These are phyloP conservation scores for Caenorhabditis zanzibari DNA, from an alignment of 2,888 invertebrate species.

Conservation along the genomic window DNA sequence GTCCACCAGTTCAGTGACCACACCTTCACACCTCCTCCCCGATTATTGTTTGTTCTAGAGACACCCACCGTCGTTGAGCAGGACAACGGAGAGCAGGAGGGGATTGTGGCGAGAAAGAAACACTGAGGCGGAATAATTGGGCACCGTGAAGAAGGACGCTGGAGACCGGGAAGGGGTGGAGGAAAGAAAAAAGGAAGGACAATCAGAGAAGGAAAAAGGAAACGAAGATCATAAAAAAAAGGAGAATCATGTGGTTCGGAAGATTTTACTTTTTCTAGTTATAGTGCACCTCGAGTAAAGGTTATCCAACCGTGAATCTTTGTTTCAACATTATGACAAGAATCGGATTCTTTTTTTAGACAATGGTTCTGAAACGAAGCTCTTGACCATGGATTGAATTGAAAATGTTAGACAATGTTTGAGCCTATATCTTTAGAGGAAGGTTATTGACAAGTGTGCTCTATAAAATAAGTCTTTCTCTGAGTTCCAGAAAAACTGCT, in stretches of 20 bases:
- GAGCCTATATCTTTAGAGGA: no score
- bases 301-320: background rate
- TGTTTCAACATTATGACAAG: background rate
- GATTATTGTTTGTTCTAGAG: slow-evolving; percentile 57
- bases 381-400: no score
- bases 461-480: no score
- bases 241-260: slow-evolving; percentile 5
- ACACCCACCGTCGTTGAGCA: slow-evolving; percentile 30
- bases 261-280: slow-evolving; percentile 6
- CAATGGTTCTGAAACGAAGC: background rate
- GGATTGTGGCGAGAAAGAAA: slow-evolving; percentile 48
- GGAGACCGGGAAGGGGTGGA: slow-evolving; percentile 17
- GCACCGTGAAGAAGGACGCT: slow-evolving; percentile 40
- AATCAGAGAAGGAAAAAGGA: slow-evolving; percentile 32
- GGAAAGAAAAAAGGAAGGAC: slow-evolving; percentile 6
- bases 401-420: no score
- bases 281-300: background rate
- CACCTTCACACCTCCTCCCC: slow-evolving; percentile 18
- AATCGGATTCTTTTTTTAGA: background rate
- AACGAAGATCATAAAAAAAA: slow-evolving; percentile 32
- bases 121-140: slow-evolving; percentile 64
- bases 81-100: slow-evolving; percentile 12
- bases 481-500: no score
- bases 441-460: no score
- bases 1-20: slow-evolving; percentile 35